Evolutionary conservation across 1,140 invertebrate genomes (phyloP), one percentile per base, ranked within the genome.

Genomic region (Sminthurinus signatus): DNA sequence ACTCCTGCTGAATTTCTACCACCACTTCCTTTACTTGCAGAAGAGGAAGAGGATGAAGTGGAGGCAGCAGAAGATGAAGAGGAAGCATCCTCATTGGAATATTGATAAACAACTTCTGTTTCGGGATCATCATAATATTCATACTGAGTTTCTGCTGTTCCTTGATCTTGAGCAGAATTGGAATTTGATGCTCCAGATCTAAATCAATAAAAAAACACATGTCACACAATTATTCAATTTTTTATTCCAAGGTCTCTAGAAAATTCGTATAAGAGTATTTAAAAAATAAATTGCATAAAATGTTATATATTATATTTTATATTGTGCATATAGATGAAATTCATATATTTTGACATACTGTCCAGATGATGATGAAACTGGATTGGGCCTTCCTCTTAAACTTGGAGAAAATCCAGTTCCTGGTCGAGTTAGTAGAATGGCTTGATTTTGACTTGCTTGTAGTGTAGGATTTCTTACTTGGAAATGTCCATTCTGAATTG

Each of bases 111-210:
- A 2, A 64, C 29, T 25, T 64, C 60, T 10, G 42, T 43, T 2
- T 64, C 58, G 25, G 31, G 62, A 42, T 62, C 67, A 44, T 69
- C 67, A 28, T 69, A 69, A 29, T 69, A 69, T 27, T 69, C 67
- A 29, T 69, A 69, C 31, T 65, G 67, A 23, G 64, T 42, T n/a
- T 68, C 62, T 25, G 17, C 46, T 44, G 46, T 29, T 15, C 43
- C 21, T 28, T 46, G 42, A 12, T 36, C 43, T 44, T 42, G 50
- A 43, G 1, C 31, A 1, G 14, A 12, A 2, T 3, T 19, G 19
- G 31, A 2, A 25, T 2, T n/a, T 10, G 43, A 31, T 8, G 23
- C 12, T 2, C 31, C 43, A 25, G 21, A 46, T 43, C n/a, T 44
- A n/a, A n/a, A n/a, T n/a, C n/a, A n/a, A n/a, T n/a, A n/a, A n/a